Evolutionary conservation across 2,888 invertebrate genomes (phyloP).

Genomic region (Ectobius pallidus): DNA sequence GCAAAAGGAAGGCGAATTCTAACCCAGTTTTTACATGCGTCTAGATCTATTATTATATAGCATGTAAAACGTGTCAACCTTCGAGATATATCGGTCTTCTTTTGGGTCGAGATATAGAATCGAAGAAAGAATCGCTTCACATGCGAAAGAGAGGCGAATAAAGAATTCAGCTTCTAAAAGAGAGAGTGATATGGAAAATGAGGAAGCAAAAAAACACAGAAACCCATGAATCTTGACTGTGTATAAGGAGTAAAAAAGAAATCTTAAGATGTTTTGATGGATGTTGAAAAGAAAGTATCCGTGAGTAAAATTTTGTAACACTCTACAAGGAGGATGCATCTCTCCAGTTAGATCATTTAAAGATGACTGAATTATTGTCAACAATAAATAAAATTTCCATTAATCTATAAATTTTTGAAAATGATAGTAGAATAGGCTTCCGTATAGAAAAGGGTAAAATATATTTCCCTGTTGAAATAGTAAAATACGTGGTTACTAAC

Average conservation of each 20-base stretch:
- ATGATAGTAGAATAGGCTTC: too few species aligned
- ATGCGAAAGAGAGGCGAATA: neutral
- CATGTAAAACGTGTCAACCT: slow-evolving; percentile 14
- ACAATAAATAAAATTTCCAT: neutral
- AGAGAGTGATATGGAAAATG: neutral
- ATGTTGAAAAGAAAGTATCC: neutral
- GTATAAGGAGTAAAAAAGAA: neutral
- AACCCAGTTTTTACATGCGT: neutral
- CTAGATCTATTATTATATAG: slow-evolving; percentile 12
- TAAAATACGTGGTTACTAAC: neutral
- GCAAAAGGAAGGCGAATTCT: neutral
- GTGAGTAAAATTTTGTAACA: neutral
- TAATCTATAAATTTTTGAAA: too few species aligned
- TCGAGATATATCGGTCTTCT: slow-evolving; percentile 13
- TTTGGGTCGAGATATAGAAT: slow-evolving; percentile 8
- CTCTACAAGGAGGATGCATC: neutral
- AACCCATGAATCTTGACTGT: neutral
- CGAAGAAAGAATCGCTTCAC: too few species aligned
- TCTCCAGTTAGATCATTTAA: neutral
- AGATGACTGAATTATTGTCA: neutral
- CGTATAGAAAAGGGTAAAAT: neutral
- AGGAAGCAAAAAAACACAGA: neutral
- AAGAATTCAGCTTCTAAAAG: neutral
- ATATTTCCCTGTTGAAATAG: neutral
- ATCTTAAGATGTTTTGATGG: neutral